phyloP scores from a whole-genome alignment of 2,113 vertebrate species.

The Tinamus guttatus region DNA sequence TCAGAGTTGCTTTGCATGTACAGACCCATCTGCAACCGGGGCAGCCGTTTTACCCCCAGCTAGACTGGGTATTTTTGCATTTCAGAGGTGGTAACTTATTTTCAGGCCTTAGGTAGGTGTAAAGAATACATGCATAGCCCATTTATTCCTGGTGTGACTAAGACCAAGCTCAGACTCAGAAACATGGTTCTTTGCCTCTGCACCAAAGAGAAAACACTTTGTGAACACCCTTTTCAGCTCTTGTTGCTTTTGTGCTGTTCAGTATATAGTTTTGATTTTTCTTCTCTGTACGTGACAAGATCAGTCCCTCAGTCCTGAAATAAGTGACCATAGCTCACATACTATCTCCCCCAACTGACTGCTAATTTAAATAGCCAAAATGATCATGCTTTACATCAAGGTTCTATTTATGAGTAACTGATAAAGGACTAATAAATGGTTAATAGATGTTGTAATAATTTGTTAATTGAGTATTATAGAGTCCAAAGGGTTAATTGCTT shows the following conservation, averaged over 20 bases:
- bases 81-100: neutral
- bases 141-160: neutral
- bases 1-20: neutral
- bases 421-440: constrained; percentile 9
- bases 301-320: neutral
- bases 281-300: neutral
- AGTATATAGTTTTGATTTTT: neutral
- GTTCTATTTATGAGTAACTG: neutral
- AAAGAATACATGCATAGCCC: neutral
- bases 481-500: neutral
- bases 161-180: neutral
- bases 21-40: neutral
- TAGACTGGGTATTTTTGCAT: neutral
- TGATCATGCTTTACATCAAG: neutral
- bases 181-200: neutral
- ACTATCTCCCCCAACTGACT: neutral
- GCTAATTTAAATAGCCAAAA: neutral
- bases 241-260: neutral
- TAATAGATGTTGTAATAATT: constrained; percentile 17
- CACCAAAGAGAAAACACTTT: neutral
- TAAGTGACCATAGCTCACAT: neutral
- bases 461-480: neutral
- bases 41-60: neutral
- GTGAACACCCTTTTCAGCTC: neutral
- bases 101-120: neutral